These are phyloP conservation scores for Kradibia gibbosae DNA, from an alignment of 1,140 invertebrate genomes.

Conservation along the genomic window DNA sequence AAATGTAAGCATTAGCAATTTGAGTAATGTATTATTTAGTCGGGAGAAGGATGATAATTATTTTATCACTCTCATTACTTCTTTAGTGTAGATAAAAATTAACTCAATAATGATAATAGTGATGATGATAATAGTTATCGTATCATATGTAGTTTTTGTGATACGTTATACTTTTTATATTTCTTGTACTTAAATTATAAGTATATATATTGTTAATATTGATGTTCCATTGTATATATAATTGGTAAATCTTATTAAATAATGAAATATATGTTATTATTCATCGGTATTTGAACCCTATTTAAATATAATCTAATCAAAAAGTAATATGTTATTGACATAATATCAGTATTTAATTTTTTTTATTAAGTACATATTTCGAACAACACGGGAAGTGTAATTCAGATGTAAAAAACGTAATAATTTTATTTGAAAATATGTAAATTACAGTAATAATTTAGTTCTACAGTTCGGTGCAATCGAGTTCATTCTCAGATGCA, in stretches of 20 bases:
- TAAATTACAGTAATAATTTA: slow-evolving; percentile 20
- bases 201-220: background rate
- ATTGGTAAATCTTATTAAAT: background rate
- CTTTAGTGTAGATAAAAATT: slow-evolving; percentile 10
- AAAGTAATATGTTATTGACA: background rate
- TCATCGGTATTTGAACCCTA: background rate
- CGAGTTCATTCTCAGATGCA: slow-evolving; percentile 39
- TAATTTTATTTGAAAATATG: background rate
- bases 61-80: slow-evolving; percentile 12
- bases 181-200: background rate
- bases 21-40: slow-evolving; percentile 1
- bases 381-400: too few species aligned
- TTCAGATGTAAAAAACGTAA: too few species aligned
- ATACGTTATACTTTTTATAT: background rate
- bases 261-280: background rate
- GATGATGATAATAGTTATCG: slow-evolving; percentile 14
- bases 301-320: background rate
- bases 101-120: background rate
- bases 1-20: background rate
- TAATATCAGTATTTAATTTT: too few species aligned
- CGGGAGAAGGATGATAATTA: background rate
- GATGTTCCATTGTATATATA: background rate
- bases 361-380: too few species aligned
- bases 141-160: slow-evolving; percentile 1
- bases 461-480: slow-evolving; percentile 8